A percentile compares a stretch with the other conserved stretches of the same genome.
Evolutionary conservation across 2,797 vertebrate genomes (phyloP).

Genomic region (Hippopotamyrus pictus): DNA sequence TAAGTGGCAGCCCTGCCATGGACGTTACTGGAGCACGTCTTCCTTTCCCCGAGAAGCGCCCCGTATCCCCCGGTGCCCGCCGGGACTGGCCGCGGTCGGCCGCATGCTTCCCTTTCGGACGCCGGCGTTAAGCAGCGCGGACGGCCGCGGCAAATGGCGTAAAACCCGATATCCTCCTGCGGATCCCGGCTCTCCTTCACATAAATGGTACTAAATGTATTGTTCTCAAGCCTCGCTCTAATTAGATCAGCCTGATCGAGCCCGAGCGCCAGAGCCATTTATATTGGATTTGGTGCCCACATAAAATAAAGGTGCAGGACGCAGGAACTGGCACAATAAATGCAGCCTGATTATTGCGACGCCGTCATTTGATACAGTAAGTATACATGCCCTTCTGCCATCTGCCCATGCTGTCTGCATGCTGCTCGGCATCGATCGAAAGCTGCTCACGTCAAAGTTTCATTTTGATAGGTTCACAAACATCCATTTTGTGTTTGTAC

Average conservation of each 20-base stretch:
- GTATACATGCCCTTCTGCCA: background rate
- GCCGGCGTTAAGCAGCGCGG: background rate
- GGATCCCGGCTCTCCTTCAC: background rate
- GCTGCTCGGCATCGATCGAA: background rate
- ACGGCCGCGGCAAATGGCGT: background rate
- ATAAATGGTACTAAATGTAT: background rate
- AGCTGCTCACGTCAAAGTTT: constrained; percentile 3
- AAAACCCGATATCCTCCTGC: background rate
- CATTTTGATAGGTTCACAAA: background rate
- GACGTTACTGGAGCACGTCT: background rate
- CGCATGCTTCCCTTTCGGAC: background rate
- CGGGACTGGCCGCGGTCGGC: background rate
- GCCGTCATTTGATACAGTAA: constrained; percentile 3
- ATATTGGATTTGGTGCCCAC: background rate
- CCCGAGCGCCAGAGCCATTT: background rate
- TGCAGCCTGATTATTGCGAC: background rate
- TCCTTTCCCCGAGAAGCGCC: background rate
- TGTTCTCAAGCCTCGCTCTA: background rate
- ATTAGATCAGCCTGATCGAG: background rate
- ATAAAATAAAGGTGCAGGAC: background rate
- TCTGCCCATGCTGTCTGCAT: background rate
- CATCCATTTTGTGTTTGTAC: background rate
- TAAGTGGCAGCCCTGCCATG: background rate
- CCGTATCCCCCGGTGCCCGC: background rate
- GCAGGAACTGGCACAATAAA: background rate